phyloP scores from a whole-genome alignment of 2,888 invertebrate species.

The Rhyacophila evoluta region DNA sequence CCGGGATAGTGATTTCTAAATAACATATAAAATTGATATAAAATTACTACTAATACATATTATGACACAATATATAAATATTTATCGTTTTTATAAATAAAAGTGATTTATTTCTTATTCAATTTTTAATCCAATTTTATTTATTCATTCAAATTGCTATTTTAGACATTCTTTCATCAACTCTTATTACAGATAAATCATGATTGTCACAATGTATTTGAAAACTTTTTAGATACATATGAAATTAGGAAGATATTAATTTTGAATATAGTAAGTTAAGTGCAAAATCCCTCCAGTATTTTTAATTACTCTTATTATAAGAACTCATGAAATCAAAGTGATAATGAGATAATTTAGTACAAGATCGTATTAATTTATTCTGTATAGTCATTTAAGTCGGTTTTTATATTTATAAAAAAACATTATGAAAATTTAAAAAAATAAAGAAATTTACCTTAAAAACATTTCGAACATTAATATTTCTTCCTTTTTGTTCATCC shows the following conservation, averaged over 20 bases:
- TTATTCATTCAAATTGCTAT: too few relatives aligned
- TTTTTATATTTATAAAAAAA: constrained; percentile 1
- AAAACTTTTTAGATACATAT: too few relatives aligned
- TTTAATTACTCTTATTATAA: not conserved
- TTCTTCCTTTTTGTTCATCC: too few relatives aligned
- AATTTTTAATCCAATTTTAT: too few relatives aligned
- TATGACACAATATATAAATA: not conserved
- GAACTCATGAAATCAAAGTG: not conserved
- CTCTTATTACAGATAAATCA: too few relatives aligned
- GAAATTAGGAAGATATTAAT: too few relatives aligned
- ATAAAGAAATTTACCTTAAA: too few relatives aligned
- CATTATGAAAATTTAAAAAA: not conserved
- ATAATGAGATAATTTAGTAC: not conserved
- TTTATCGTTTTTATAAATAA: too few relatives aligned
- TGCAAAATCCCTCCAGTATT: constrained; percentile 4
- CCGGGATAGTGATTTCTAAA: not conserved
- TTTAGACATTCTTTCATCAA: too few relatives aligned
- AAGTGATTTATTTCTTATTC: too few relatives aligned
- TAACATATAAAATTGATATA: not conserved
- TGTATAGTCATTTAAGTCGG: not conserved
- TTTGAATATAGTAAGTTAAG: not conserved
- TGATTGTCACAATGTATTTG: too few relatives aligned
- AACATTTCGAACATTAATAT: too few relatives aligned
- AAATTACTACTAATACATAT: not conserved
- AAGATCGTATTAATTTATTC: constrained; percentile 7